Conservation (phyloP, 2,888 invertebrate species). For the Apantesis nais region DNA sequence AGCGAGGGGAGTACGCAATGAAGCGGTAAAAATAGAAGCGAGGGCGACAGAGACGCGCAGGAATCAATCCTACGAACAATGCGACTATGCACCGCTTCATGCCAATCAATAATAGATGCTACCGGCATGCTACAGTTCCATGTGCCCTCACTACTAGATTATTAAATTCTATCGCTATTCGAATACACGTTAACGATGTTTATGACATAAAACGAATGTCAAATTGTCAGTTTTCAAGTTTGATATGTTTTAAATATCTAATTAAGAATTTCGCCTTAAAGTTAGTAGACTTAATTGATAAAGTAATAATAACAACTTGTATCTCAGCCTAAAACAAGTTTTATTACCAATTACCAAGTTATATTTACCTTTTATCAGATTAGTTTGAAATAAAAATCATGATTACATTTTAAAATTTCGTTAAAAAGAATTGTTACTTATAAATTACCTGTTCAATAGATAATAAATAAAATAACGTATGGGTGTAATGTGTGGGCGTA, state of each 20-base stretch:
- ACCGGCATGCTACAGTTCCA: conserved; percentile 42
- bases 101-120: conserved; percentile 78
- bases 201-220: neutral
- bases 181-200: conserved; percentile 10
- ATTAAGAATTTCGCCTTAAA: neutral
- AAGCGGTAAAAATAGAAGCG: conserved; percentile 85
- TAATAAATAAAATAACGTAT: neutral
- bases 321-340: conserved; percentile 27
- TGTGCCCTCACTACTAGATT: conserved; percentile 29
- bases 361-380: conserved; percentile 14
- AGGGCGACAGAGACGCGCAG: conserved; percentile 74
- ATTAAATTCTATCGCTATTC: conserved; percentile 29
- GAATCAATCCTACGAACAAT: conserved; percentile 80
- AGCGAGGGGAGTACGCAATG: conserved; percentile 83
- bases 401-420: conserved; percentile 7
- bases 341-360: conserved; percentile 29
- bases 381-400: conserved; percentile 9
- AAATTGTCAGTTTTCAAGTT: conserved; percentile 9
- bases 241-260: neutral
- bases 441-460: neutral
- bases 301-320: conserved; percentile 5
- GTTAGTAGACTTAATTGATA: neutral
- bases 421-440: neutral
- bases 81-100: conserved; percentile 69
- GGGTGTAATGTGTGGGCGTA: neutral